Evolutionary conservation across 2,888 invertebrate genomes (phyloP), one percentile per base, ranked within the genome.

Genomic region (Drepanosiphum platanoidis): DNA sequence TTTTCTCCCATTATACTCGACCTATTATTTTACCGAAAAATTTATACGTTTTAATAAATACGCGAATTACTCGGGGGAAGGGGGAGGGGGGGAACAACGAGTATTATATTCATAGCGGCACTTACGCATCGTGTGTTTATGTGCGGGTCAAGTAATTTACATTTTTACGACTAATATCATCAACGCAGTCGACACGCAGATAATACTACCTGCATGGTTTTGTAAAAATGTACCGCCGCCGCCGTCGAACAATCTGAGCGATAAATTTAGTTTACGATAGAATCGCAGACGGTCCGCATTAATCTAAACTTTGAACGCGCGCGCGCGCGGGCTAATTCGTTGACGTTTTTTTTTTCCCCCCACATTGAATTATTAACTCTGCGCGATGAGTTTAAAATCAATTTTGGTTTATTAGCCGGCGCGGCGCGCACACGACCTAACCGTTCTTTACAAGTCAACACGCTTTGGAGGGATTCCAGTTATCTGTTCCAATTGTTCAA

Each of bases 401-500:
- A 72, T 82, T 82, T 82, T 18, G 7, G 82, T 82, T 72, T 64
- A 72, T 82, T 82, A 82, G 71, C 58, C 30, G n/a, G n/a, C n/a
- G n/a, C n/a, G n/a, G n/a, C n/a, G n/a, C n/a, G 27, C 27, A 72
- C 36, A 66, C 32, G 46, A 68, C 64, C n/a, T 64, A 74, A 83
- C 34, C 75, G 11, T 36, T 75, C 34, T 66, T 75, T 75, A 75
- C 46, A 36, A 83, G 34, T 75, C 46, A 75, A 46, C 74, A 34
- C 27, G 66, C 66, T 75, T 83, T 75, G 74, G 66, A 83, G 34
- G 32, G 83, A 74, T 83, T 83, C 83, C 83, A 83, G 83, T 83
- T 83, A 75, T 83, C 74, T 64, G 74, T 75, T 82, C 82, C 82
- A 82, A 82, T 74, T 82, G 72, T 82, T 83, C 74, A 64, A 72